Base-by-base conservation (phyloP, 2,888 invertebrate genomes). In the Ochlodes sylvanus region DNA sequence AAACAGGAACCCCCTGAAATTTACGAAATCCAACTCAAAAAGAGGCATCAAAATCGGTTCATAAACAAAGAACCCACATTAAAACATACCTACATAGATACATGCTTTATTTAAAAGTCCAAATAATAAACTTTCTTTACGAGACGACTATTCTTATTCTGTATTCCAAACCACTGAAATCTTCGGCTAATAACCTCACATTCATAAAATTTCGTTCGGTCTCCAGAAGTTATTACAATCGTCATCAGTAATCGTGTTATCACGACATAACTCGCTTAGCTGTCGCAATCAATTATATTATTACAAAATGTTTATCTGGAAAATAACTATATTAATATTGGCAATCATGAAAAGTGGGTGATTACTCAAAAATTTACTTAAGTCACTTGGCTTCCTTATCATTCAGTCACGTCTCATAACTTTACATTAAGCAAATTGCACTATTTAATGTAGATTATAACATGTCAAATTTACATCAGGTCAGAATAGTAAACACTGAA, bases 221-320 rank as follows among this genome's bases (percentile, higher is more conserved):
- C 5, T 19, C 19, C 10, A 19, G 19, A 50, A 12, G 17, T 47
- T 17, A 17, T 38, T 10, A 47, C 7, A 12, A 19, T 10, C 10
- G 19, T 50, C 7, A 19, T 19, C 19, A 19, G 19, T 50, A 1
- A 50, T 50, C 17, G 50, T 19, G 19, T 19, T 50, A 17, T 19
- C 19, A 50, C 19, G 12, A 50, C 50, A 47, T 47, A 17, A 15
- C 44, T 47, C 9, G 44, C 44, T 17, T 17, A 38, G 38, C 34
- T 62, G 54, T 54, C 63, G 41, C 38, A 63, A 54, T 62, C 19
- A 62, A 52, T 52, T 62, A 52, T 38, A n/a, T 15, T 52, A 34
- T 21, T 44, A 27, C 55, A 17, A 55, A 7, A 55, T 63, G 42
- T 63, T 63, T 63, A 63, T 47, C 32, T 64, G 64, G 56, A 64